Evolutionary conservation across 2,797 vertebrate genomes (phyloP).

Genomic region (Florisuga fusca): DNA sequence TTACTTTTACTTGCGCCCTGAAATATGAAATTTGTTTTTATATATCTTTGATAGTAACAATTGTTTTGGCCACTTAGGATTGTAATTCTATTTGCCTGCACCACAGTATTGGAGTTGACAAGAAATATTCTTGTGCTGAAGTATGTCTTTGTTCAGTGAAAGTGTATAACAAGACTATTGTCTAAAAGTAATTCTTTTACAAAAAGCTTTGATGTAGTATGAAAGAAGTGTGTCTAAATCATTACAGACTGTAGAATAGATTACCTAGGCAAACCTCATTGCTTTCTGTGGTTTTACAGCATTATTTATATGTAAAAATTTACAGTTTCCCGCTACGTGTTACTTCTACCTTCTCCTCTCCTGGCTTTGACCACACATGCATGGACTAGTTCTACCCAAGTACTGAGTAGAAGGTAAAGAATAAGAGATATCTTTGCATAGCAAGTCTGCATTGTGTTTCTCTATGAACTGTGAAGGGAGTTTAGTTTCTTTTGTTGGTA

Average conservation of each 20-base stretch:
- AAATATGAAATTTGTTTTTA: background rate
- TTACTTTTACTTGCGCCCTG: conserved; percentile 2
- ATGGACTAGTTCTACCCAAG: background rate
- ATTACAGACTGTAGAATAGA: background rate
- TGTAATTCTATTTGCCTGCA: background rate
- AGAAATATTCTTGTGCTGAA: background rate
- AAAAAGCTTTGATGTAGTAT: background rate
- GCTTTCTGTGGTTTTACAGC: background rate
- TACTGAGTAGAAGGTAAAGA: conserved; percentile 21
- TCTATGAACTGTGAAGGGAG: background rate
- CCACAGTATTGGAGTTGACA: background rate
- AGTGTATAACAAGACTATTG: background rate
- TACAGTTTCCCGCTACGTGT: background rate
- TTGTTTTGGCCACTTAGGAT: background rate
- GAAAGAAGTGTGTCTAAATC: background rate
- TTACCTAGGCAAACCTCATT: background rate
- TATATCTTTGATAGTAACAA: background rate
- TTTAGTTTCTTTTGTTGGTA: conserved; percentile 17
- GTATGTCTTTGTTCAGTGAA: background rate
- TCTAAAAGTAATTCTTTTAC: background rate
- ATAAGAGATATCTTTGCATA: background rate
- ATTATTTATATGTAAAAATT: background rate
- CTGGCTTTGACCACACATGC: background rate
- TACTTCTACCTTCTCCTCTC: background rate
- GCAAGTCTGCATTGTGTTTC: background rate